Base-by-base conservation (phyloP, 2,113 vertebrate species). In the Nothobranchius furzeri region DNA sequence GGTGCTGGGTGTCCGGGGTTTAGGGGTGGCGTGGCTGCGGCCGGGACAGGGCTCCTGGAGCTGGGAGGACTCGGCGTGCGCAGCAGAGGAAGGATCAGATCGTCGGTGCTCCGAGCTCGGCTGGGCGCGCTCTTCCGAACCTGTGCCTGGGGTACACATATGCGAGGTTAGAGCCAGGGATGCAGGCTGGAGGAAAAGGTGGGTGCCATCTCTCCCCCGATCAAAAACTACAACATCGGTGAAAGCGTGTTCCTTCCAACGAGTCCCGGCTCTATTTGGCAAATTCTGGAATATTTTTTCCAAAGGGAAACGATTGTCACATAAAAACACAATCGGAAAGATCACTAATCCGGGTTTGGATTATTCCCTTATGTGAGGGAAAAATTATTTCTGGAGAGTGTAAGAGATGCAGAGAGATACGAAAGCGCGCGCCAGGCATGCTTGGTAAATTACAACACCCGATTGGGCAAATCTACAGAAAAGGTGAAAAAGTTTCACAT, bases 41-140 rank as follows among this genome's bases (percentile, higher is more conserved):
- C 81, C 78, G 84, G 78, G 78, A 75, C 71, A 71, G 62, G 72
- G 84, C 81, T 85, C 73, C 65, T 85, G 86, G 82, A 60, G 88
- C 92, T 61, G 85, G 85, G 54, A 86, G 85, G 70, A 79, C 63
- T 91, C 90, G 74, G 89, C 91, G 82, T 93, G 84, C 58, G 86
- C 70, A 51, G 75, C 82, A 61, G 77, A 78, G 70, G 78, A 75
- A 87, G 74, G 91, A 90, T 78, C 86, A 79, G 91, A 91, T 87
- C 88, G 79, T 89, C 90, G 91, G 89, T 89, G 83, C 81, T 92
- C 85, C 78, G 90, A 90, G 89, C 93, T 95, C 80, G 90, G 91
- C 87, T 87, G 94, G 85, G 92, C 89, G 91, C 92, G 91, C 92
- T 96, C 93, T 96, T 96, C 95, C 93, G 92, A 96, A 95, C 95